A percentile compares a stretch with the other conserved stretches of the same genome.
These are phyloP conservation scores for Myrmecobius fasciatus DNA, from an alignment of 2,113 vertebrate species.

Conservation along the genomic window DNA sequence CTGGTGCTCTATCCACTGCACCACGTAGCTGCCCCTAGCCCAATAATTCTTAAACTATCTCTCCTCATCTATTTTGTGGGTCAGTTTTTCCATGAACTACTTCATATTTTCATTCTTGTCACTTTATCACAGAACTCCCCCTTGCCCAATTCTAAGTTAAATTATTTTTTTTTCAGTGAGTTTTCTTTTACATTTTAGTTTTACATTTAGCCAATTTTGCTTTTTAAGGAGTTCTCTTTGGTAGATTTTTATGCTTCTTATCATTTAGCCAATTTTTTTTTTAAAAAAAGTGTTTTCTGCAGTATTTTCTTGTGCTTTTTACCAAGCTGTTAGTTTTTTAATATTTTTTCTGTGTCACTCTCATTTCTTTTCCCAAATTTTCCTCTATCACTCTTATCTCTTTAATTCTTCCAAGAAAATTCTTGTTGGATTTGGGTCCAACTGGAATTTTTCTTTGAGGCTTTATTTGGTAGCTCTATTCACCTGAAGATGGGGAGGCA, in stretches of 20 bases:
- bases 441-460: not conserved
- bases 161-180: not conserved
- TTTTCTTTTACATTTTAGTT: not conserved
- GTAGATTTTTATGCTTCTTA: too few relatives aligned
- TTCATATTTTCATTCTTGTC: not conserved
- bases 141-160: not conserved
- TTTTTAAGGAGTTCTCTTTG: not conserved
- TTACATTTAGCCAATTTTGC: not conserved
- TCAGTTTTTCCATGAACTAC: not conserved
- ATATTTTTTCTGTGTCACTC: too few relatives aligned
- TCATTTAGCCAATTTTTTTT: too few relatives aligned
- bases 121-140: not conserved
- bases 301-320: too few relatives aligned
- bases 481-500: not conserved
- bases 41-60: not conserved
- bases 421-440: not conserved
- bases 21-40: too few relatives aligned
- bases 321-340: too few relatives aligned
- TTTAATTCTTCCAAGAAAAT: not conserved
- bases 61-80: too few relatives aligned
- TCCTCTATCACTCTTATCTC: too few relatives aligned
- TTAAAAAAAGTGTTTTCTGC: too few relatives aligned
- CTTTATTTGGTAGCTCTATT: not conserved
- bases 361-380: too few relatives aligned
- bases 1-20: too few relatives aligned